Percentiles rank a stretch among this genome's conserved stretches.
Evolutionary conservation across 2,888 invertebrate genomes (phyloP).

Genomic region (Coleophora deauratella): DNA sequence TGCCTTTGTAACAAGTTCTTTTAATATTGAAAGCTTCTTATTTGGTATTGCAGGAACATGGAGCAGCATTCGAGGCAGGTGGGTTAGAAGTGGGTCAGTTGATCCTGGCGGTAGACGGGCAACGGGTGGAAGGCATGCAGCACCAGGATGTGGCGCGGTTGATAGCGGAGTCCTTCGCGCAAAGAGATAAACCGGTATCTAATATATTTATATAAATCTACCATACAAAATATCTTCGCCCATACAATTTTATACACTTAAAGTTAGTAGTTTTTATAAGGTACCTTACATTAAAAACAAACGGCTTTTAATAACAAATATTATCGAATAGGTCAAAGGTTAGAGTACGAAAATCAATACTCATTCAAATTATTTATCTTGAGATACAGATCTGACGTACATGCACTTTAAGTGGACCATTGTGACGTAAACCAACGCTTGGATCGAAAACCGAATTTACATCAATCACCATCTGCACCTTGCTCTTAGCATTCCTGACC

Average conservation of each 20-base stretch:
- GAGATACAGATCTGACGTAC: slow-evolving; percentile 2
- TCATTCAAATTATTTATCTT: not conserved
- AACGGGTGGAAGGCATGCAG: slow-evolving; percentile 83
- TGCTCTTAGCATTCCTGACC: no score
- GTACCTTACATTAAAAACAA: not conserved
- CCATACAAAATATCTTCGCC: no score
- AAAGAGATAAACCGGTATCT: slow-evolving; percentile 80
- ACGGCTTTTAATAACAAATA: not conserved
- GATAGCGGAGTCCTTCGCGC: slow-evolving; percentile 95
- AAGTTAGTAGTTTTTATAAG: not conserved
- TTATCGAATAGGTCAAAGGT: no score
- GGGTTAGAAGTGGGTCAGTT: slow-evolving; percentile 95
- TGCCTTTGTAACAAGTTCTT: no score
- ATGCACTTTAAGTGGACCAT: not conserved
- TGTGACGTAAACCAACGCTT: no score
- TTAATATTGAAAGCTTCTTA: no score
- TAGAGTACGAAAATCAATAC: no score
- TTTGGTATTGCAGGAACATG: slow-evolving; percentile 83
- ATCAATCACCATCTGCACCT: no score
- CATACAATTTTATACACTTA: no score
- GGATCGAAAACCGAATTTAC: no score
- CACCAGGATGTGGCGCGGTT: slow-evolving; percentile 93
- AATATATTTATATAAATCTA: not conserved
- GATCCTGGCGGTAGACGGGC: slow-evolving; percentile 93
- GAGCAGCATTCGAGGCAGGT: slow-evolving; percentile 94